Evolutionary conservation across 2,888 invertebrate species (phyloP), one percentile per base, ranked within the genome.

Genomic region (Tuberolachnus salignus): DNA sequence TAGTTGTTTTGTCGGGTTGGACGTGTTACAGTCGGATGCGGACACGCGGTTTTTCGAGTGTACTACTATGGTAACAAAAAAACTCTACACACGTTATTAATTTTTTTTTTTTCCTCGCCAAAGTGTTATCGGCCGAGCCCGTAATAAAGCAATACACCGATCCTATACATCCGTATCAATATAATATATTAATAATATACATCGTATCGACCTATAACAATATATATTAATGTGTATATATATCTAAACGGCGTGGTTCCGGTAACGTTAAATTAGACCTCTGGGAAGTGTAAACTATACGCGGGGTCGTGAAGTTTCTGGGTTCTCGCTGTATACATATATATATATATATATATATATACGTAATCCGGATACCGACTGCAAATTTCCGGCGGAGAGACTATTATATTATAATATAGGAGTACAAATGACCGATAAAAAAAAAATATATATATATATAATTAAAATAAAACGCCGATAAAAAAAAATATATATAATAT

Each of bases 1-100:
- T n/a, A n/a, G n/a, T n/a, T 63, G 42, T 63, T 73, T 23, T 34
- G 34, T 42, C 10, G 8, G 34, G 14, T 16, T 2, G 16, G 23
- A 34, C 14, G 19, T 46, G 3, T 53, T 10, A 16, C 26, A 34
- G 34, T 11, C 49, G 14, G 16, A 10, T 6, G 9, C 13, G 8
- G 8, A n/a, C n/a, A n/a, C n/a, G 53, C 11, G 9, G 21, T 59
- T 14, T 19, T 34, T 34, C 16, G 11, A 16, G 16, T 73, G 63
- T 51, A 73, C 49, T 21, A 23, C 51, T n/a, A 8, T 61, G 63
- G 42, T 63, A 63, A 73, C n/a, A n/a, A n/a, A 72, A 53, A 73
- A 10, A 16, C 21, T n/a, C 23, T 34, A 14, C 9, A 8, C 9
- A 4, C 3, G 13, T 13, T 42, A 42, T 69, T 63, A 63, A 42